Base-by-base conservation (phyloP, 1,140 invertebrate species). In the Solenopsis invicta region DNA sequence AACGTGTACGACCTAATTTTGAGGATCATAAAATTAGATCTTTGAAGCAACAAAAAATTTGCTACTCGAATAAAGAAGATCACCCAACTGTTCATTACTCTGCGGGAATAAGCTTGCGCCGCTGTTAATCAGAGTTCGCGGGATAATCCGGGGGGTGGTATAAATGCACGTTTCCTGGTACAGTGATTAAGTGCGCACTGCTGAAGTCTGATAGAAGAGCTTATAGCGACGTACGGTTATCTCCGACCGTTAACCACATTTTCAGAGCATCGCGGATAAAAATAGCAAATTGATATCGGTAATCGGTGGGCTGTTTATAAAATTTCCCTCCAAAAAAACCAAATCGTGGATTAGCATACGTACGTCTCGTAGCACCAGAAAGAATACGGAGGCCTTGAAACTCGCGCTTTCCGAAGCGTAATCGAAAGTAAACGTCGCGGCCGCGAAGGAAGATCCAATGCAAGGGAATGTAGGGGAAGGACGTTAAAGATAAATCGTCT, bases 151-250 rank as follows among this genome's bases (percentile, higher is more conserved):
- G 37, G 34, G 37, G 13, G 37, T 80, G 62, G 9, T 81, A 71
- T 81, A 81, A 81, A 81, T 71, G 78, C 66, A 81, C 16, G 18
- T 81, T 81, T 81, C 50, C 64, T 81, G 64, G 34, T 81, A 81
- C 48, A 69, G 18, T 52, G 13, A 66, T 81, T 56, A 56, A 71
- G 16, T 12, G 48, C 16, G 48, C 48, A 56, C 29, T 69, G 77
- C 50, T 41, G 52, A 21, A 37, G 10, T 37, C 13, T 50, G 66
- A 71, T 24, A 56, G 16, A 45, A 0, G 16, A 56, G 2, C 21
- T 81, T 81, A 37, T 34, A 37, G 8, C 6, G 48, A 77, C 18
- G 45, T 21, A 16, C 18, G 37, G 13, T 71, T 77, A 61, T 18
- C 29, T 80, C 45, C 62, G 41, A 48, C 12, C 59, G 37, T 4